These are phyloP conservation scores for Ostrea denselamellosa DNA, from an alignment of 1,140 invertebrate genomes.

Conservation along the genomic window DNA sequence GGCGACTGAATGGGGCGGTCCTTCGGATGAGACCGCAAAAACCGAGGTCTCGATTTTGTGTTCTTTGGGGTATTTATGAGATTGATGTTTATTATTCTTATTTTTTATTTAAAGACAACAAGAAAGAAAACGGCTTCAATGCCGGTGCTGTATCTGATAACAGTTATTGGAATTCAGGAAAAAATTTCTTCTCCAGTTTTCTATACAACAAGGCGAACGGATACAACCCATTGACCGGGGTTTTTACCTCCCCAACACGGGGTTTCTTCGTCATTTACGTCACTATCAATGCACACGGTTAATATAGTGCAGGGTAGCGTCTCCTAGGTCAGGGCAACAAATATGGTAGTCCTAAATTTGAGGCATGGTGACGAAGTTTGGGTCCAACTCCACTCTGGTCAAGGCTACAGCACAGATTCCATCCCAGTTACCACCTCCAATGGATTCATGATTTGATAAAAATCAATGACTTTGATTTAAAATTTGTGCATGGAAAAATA, in stretches of 20 bases:
- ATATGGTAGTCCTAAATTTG: slow-evolving; percentile 1
- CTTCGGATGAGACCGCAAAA: no score
- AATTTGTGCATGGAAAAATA: no score
- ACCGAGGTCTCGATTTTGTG: background rate
- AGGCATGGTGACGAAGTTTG: slow-evolving; percentile 22
- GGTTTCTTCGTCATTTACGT: slow-evolving; percentile 25
- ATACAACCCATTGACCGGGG: background rate
- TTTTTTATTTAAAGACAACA: background rate
- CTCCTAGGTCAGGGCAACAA: background rate
- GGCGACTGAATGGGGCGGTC: no score
- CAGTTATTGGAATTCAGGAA: background rate
- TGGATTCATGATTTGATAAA: slow-evolving; percentile 27
- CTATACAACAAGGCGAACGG: background rate
- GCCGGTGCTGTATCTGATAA: background rate
- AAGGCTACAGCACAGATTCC: background rate
- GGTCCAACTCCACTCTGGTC: background rate
- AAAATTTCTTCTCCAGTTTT: background rate
- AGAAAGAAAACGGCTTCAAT: background rate
- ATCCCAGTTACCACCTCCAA: background rate
- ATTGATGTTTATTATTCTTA: background rate
- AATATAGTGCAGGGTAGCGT: background rate
- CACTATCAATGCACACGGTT: background rate
- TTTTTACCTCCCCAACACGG: slow-evolving; percentile 8
- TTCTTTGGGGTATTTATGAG: background rate
- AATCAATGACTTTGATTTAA: background rate